Evolutionary conservation across 2,113 vertebrate species (phyloP), one percentile per base, ranked within the genome.

Genomic region (Furnarius figulus): DNA sequence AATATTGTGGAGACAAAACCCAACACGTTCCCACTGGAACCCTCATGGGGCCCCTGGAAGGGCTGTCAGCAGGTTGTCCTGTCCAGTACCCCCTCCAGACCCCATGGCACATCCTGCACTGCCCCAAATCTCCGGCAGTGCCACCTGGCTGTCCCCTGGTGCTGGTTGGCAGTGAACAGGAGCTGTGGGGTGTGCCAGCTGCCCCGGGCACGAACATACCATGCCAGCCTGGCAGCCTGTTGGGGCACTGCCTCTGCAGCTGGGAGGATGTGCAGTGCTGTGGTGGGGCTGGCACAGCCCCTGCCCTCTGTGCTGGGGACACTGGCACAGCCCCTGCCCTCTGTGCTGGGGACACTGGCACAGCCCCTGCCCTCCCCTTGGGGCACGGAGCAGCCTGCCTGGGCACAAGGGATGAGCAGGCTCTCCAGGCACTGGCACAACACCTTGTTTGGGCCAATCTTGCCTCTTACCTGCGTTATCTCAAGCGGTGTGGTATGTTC

Each of bases 301-400:
- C n/a, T n/a, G n/a, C n/a, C n/a, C n/a, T n/a, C n/a, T n/a, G n/a
- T n/a, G n/a, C n/a, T n/a, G n/a, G n/a, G n/a, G n/a, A n/a, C n/a
- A n/a, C n/a, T n/a, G n/a, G n/a, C n/a, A n/a, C n/a, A n/a, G n/a
- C n/a, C n/a, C n/a, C n/a, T n/a, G n/a, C n/a, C n/a, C n/a, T n/a
- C 53, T 35, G 58, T 14, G 5, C 10, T n/a, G 67, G 83, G 89
- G 63, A n/a, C n/a, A n/a, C 93, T 92, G 95, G 67, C 72, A 40
- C 75, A 25, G 86, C 72, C 52, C 84, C 96, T 92, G 86, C 91
- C 90, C 79, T 92, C 75, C 72, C 91, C 67, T 75, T 85, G 33
- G 59, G 91, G 83, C 16, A 47, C 40, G 83, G 67, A 52, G 39
- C 83, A 61, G 79, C 75, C 20, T 62, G 70, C 52, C 71, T 56